Conservation (phyloP, 2,888 invertebrate genomes). For the Ectemnius cavifrons region DNA sequence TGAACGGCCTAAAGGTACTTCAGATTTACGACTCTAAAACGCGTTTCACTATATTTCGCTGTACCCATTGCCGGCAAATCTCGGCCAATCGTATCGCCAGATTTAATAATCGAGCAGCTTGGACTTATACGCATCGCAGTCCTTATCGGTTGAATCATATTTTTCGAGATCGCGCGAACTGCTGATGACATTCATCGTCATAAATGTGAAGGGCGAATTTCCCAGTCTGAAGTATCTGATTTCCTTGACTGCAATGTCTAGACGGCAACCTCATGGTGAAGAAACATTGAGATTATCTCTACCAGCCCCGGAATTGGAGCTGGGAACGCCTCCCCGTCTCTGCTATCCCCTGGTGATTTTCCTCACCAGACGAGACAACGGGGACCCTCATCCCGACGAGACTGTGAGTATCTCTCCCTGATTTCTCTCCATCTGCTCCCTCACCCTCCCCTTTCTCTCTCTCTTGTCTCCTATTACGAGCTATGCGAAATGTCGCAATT, state of each 20-base stretch:
- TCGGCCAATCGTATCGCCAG: no score
- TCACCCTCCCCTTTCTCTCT: neutral
- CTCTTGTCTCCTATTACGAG: conserved; percentile 5
- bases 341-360: conserved; percentile 89
- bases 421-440: neutral
- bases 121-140: no score
- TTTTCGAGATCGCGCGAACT: no score
- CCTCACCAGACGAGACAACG: conserved; percentile 83
- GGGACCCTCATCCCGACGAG: conserved; percentile 86
- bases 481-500: neutral
- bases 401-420: conserved; percentile 80
- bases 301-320: conserved; percentile 82
- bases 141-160: no score
- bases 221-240: no score
- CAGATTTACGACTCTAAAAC: no score
- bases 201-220: no score
- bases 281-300: conserved; percentile 82
- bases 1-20: no score
- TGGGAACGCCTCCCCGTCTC: conserved; percentile 86
- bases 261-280: conserved; percentile 84
- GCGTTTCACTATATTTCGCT: no score
- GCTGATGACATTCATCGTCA: no score
- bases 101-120: no score
- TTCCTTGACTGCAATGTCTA: conserved; percentile 75
- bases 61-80: no score